These are phyloP conservation scores for Cordilura impudica DNA, from an alignment of 2,888 invertebrate species.

Conservation along the genomic window DNA sequence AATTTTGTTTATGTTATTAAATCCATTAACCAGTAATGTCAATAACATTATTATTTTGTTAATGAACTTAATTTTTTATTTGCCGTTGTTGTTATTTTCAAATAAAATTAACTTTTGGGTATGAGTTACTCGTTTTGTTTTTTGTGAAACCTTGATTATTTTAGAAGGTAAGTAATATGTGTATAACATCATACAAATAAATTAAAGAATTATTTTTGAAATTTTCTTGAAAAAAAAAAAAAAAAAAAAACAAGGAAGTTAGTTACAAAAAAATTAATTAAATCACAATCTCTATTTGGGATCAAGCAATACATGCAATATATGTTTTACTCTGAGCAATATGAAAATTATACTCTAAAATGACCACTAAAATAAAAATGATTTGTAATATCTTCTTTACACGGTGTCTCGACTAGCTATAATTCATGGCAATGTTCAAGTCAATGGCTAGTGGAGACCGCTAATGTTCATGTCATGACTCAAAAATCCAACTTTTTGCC, in stretches of 20 bases:
- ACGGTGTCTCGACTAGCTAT: too few relatives aligned
- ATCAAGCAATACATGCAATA: too few relatives aligned
- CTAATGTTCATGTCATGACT: too few relatives aligned
- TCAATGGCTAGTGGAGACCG: too few relatives aligned
- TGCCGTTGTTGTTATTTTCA: not conserved
- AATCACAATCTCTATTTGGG: too few relatives aligned
- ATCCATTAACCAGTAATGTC: conserved; percentile 25
- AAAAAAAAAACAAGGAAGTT: not conserved
- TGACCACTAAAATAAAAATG: too few relatives aligned
- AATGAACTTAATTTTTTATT: conserved; percentile 36
- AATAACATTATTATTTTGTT: conserved; percentile 42
- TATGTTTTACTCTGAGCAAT: too few relatives aligned
- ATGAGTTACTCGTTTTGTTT: not conserved
- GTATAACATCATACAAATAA: not conserved
- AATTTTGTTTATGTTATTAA: not conserved
- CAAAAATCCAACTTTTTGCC: too few relatives aligned
- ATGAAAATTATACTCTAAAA: too few relatives aligned
- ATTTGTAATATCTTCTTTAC: too few relatives aligned
- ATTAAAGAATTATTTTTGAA: not conserved
- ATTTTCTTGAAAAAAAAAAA: not conserved
- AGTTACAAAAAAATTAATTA: not conserved
- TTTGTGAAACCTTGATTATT: conserved; percentile 6
- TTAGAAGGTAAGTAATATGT: not conserved
- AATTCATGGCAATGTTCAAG: too few relatives aligned
- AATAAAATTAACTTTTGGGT: not conserved